Evolutionary conservation across 1,140 invertebrate species (phyloP), one percentile per base, ranked within the genome.

Genomic region (Chionoecetes opilio): DNA sequence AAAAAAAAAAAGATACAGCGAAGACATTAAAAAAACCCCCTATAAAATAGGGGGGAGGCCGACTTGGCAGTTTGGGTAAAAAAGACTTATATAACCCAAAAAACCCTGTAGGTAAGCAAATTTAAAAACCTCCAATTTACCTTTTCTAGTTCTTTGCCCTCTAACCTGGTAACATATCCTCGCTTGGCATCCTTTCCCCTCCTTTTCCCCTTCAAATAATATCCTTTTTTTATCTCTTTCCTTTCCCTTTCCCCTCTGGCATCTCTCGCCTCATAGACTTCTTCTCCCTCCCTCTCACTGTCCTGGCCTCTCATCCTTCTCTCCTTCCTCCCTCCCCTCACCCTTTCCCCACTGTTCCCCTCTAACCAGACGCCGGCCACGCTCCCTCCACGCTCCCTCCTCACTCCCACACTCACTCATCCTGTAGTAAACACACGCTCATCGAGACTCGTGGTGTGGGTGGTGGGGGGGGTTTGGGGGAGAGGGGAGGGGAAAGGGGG

Each of bases 301-400:
- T n/a, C 63, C 63, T 75, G 63, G n/a, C 63, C 63, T 75, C 63
- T 75, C n/a, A 11, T 75, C 63, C 63, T 75, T 21, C 53, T 75
- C 53, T 75, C 26, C 53, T 21, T 26, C 21, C 53, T 75, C 53
- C 53, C 21, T 26, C n/a, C 21, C n/a, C 63, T 75, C 63, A 6
- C n/a, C 63, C 63, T 53, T 75, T n/a, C 63, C 63, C 63, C n/a
- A 17, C n/a, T 21, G 8, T 26, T n/a, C n/a, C 63, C 63, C 63
- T 75, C 63, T 75, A 17, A 75, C 63, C 63, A 75, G 63, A 75
- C 63, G 63, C 63, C 26, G 63, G 63, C 63, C 63, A 75, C 63
- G 63, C 63, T 75, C 63, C 63, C 63, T 21, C 63, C 63, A 75
- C 63, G 63, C 63, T 75, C n/a, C 63, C 63, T 75, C 63, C 63